A percentile compares a stretch with the other conserved stretches of the same genome.
phyloP scores from a whole-genome alignment of 2,113 vertebrate species.

The Saguinus imperator region DNA sequence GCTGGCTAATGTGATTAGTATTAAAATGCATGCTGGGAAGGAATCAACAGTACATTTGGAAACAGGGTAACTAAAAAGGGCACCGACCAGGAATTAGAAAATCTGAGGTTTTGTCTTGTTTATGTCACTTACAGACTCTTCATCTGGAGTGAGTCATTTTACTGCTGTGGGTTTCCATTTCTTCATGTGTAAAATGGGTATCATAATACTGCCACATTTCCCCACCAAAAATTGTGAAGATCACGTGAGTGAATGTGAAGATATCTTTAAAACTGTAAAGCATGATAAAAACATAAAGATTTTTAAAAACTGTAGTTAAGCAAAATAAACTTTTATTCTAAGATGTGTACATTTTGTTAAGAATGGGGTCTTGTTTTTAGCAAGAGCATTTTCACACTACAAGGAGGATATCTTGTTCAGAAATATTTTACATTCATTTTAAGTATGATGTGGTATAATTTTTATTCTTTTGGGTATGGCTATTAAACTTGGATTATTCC shows the following conservation, averaged over 20 bases:
- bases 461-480: slow-evolving; percentile 57
- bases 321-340: slow-evolving; percentile 30
- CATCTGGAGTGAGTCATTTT: neutral
- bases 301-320: neutral
- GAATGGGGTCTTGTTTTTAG: slow-evolving; percentile 45
- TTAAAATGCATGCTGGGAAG: neutral
- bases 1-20: neutral
- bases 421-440: slow-evolving; percentile 74
- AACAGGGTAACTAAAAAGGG: neutral
- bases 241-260: neutral
- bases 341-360: slow-evolving; percentile 62
- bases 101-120: neutral
- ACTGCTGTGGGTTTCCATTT: neutral
- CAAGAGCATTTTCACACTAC: slow-evolving; percentile 74
- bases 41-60: neutral
- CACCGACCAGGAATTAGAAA: neutral
- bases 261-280: neutral
- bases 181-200: neutral
- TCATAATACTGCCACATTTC: neutral
- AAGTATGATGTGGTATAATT: slow-evolving; percentile 55
- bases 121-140: neutral
- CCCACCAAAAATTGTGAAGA: neutral
- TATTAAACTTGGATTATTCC: neutral
- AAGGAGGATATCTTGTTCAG: slow-evolving; percentile 71
- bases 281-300: neutral